Evolutionary conservation across 2,888 invertebrate species (phyloP), one percentile per base, ranked within the genome.

Genomic region (Eretmocerus hayati): DNA sequence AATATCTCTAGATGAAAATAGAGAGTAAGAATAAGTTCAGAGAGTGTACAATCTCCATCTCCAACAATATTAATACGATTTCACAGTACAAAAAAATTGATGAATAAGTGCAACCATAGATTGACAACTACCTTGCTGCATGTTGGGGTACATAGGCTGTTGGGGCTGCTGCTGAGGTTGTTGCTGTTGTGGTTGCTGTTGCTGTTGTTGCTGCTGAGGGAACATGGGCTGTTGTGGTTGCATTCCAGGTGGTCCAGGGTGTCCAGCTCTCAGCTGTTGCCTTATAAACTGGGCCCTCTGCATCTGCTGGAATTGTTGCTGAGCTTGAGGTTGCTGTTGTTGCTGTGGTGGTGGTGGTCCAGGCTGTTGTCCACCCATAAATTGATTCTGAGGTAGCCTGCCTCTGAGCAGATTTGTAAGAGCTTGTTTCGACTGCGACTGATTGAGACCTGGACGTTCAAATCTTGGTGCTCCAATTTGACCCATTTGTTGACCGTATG

Each of bases 371-470:
- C 63, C 60, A 0, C 67, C 67, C 61, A 74, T 70, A 43, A 74
- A 73, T 54, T 74, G 75, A 55, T 73, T 76, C 2, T 75, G 71
- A 1, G 89, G 88, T 56, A 86, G 77, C 5, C 91, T 77, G 61
- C 85, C 81, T 0, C 89, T 78, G 45, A 92, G 73, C 89, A 92
- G 88, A 62, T 89, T 84, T 42, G 87, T 87, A 32, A 92, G 74
- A 0, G 91, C 91, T 66, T 88, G 89, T 63, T 92, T 91, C 5
- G 87, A 85, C 58, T 85, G 85, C 66, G 84, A 68, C 47, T 72
- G 84, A 58, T 85, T 77, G 6, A 48, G 26, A 5, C 39, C 43
- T 0, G 74, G 74, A 4, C 80, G 62, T 38, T 73, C 71, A 38
- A 67, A 72, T 44, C 72, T 63, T 1, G 66, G 68, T 5, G 66